Evolutionary conservation across 2,113 vertebrate genomes (phyloP).

Genomic region (cattle (Bos taurus)): ARS-UCD2.0 NC_037335.1:12396501-12397000

Average conservation of each 20-base stretch:
- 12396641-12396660: not conserved
- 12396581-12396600: not conserved
- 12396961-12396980: not conserved
- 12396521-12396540: not conserved
- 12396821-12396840: not conserved
- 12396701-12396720: not conserved
- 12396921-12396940: not conserved
- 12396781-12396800: not conserved
- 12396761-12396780: not conserved
- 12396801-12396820: not conserved
- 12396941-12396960: not conserved
- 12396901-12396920: not conserved
- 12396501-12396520: not conserved
- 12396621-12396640: not conserved
- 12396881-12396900: not conserved
- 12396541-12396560: not conserved
- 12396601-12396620: not conserved
- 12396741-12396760: not conserved
- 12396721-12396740: not conserved
- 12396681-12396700: not conserved
- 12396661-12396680: not conserved
- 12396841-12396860: not conserved
- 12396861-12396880: not conserved
- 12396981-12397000: not conserved
- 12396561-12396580: not conserved